Conservation (phyloP, 2,888 invertebrate genomes). For the Megastigmus dorsalis region DNA sequence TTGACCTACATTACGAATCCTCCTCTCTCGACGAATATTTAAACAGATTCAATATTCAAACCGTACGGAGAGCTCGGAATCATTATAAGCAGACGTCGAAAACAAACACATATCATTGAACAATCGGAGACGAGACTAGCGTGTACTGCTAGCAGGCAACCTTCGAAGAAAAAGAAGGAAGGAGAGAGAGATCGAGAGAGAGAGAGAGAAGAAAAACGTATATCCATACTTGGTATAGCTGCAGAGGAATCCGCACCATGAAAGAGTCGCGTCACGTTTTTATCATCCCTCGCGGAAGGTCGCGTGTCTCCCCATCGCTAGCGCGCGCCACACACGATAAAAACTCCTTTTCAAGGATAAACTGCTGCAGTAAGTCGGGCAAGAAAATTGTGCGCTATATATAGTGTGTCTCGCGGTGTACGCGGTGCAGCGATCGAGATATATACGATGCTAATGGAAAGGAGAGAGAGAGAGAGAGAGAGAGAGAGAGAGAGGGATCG, state of each 20-base stretch:
- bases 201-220: too few species aligned
- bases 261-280: constrained; percentile 24
- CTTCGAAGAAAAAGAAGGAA: constrained; percentile 10
- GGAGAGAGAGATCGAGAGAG: too few species aligned
- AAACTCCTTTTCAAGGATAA: constrained; percentile 42
- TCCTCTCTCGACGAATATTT: neutral
- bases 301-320: neutral
- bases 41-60: constrained; percentile 27
- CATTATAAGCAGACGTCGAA: neutral
- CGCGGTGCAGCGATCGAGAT: too few species aligned
- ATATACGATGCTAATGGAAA: too few species aligned
- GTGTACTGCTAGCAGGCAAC: too few species aligned
- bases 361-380: too few species aligned
- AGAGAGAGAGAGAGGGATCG: neutral
- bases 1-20: constrained; percentile 15
- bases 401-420: too few species aligned
- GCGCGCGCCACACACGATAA: constrained; percentile 12
- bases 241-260: neutral
- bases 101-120: constrained; percentile 6
- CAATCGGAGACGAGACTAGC: neutral
- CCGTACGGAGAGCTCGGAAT: neutral
- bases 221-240: too few species aligned
- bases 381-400: neutral
- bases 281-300: constrained; percentile 41
- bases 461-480: too few species aligned